These are phyloP conservation scores for Pelecanus crispus DNA, from an alignment of 2,113 vertebrate genomes.

Conservation along the genomic window DNA sequence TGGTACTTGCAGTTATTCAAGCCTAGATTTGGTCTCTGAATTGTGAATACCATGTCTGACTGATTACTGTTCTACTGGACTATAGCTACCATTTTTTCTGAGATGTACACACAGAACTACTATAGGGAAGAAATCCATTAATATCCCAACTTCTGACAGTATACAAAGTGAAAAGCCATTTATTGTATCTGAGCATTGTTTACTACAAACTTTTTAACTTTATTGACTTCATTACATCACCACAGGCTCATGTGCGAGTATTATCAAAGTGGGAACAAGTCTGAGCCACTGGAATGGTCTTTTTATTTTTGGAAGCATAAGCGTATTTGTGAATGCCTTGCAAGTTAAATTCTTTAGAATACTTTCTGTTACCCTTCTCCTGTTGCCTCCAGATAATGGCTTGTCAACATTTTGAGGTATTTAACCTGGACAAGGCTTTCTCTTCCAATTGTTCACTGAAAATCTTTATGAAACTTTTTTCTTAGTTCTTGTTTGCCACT, in stretches of 20 bases:
- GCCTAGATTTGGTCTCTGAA: not conserved
- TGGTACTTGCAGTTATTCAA: not conserved
- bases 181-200: not conserved
- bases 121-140: not conserved
- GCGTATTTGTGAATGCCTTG: not conserved
- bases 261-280: not conserved
- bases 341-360: not conserved
- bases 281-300: not conserved
- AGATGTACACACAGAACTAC: not conserved
- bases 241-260: not conserved
- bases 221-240: not conserved
- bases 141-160: not conserved
- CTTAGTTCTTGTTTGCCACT: not conserved
- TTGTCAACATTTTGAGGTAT: not conserved
- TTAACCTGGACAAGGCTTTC: not conserved
- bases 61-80: not conserved
- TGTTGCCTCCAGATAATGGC: not conserved
- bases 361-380: not conserved
- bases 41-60: not conserved
- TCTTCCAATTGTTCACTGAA: not conserved
- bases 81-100: not conserved
- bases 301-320: not conserved
- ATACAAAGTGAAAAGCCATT: not conserved
- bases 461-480: not conserved
- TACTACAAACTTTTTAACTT: not conserved